Conservation (phyloP, 1,140 invertebrate genomes). For the Anadara kagoshimensis region DNA sequence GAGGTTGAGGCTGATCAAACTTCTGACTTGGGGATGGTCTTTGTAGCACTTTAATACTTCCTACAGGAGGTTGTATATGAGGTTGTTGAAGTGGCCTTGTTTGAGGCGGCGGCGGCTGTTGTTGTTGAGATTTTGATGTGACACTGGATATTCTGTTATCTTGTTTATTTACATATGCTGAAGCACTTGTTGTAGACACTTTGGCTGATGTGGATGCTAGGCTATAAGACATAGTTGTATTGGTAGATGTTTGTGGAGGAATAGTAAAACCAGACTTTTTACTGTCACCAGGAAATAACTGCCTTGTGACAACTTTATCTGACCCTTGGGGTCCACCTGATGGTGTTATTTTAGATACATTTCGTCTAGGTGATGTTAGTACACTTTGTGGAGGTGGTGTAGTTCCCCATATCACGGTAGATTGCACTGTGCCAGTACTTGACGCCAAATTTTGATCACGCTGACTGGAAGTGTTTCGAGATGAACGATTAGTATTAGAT, state of each 20-base stretch:
- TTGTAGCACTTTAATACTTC: constrained; percentile 47
- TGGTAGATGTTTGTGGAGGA: constrained; percentile 34
- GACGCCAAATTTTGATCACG: too few relatives aligned
- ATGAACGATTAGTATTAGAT: constrained; percentile 71
- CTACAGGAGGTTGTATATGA: constrained; percentile 24
- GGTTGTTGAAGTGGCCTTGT: too few relatives aligned
- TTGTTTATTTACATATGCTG: constrained; percentile 26
- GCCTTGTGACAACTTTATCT: constrained; percentile 41
- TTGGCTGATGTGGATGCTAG: constrained; percentile 32
- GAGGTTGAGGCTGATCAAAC: constrained; percentile 56
- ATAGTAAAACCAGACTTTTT: constrained; percentile 35
- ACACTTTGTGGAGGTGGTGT: constrained; percentile 5
- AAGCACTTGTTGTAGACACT: constrained; percentile 39
- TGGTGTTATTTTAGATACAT: constrained; percentile 11
- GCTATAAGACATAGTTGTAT: constrained; percentile 38
- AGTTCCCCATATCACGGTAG: constrained; percentile 33
- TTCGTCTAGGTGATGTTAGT: constrained; percentile 32
- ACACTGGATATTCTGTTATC: constrained; percentile 24
- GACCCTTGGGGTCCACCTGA: constrained; percentile 1
- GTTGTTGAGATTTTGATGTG: constrained; percentile 19
- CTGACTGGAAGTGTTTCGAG: constrained; percentile 17
- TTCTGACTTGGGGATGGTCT: constrained; percentile 40
- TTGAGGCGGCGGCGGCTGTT: not conserved
- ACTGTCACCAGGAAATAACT: constrained; percentile 41
- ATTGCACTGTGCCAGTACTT: constrained; percentile 1